A percentile compares a stretch with the other conserved stretches of the same genome.
Conservation (phyloP, 2,113 vertebrate genomes). For the Ursus arctos region DNA sequence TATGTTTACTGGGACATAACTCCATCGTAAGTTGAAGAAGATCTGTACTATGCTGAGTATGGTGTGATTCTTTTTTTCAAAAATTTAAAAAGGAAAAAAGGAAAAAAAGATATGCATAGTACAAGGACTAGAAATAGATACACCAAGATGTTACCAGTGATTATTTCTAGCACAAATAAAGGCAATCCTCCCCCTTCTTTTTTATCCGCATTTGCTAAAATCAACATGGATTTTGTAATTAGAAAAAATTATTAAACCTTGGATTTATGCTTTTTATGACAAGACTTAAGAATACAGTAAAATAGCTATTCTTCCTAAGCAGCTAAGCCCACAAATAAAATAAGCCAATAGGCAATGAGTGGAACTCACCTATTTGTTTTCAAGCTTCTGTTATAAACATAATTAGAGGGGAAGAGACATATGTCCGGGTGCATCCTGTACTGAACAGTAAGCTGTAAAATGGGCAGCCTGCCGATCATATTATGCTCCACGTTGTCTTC, state of each 20-base stretch:
- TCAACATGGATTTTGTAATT: not conserved
- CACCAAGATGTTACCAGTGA: not conserved
- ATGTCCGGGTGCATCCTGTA: slow-evolving; percentile 95
- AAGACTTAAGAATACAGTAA: not conserved
- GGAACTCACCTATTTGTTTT: slow-evolving; percentile 88
- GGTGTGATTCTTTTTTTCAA: not conserved
- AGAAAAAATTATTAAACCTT: not conserved
- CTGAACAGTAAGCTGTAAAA: slow-evolving; percentile 90
- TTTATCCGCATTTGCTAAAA: not conserved
- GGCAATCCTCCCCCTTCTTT: not conserved
- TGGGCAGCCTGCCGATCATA: slow-evolving; percentile 40
- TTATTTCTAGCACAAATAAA: not conserved
- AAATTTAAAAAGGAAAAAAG: not conserved
- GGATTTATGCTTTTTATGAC: not conserved
- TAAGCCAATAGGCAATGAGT: fast-evolving
- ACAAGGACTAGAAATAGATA: not conserved
- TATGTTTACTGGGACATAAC: not conserved
- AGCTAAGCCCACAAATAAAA: not conserved
- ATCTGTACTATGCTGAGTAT: not conserved
- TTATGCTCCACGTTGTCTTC: slow-evolving; percentile 79
- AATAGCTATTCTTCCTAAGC: not conserved
- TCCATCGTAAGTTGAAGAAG: not conserved
- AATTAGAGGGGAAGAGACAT: slow-evolving; percentile 92
- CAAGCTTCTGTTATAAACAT: slow-evolving; percentile 89
- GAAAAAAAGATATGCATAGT: not conserved